A percentile compares a stretch with the other conserved stretches of the same genome.
These are phyloP conservation scores for Drosophila aldrichi DNA, from an alignment of 2,888 invertebrate species.

Conservation along the genomic window DNA sequence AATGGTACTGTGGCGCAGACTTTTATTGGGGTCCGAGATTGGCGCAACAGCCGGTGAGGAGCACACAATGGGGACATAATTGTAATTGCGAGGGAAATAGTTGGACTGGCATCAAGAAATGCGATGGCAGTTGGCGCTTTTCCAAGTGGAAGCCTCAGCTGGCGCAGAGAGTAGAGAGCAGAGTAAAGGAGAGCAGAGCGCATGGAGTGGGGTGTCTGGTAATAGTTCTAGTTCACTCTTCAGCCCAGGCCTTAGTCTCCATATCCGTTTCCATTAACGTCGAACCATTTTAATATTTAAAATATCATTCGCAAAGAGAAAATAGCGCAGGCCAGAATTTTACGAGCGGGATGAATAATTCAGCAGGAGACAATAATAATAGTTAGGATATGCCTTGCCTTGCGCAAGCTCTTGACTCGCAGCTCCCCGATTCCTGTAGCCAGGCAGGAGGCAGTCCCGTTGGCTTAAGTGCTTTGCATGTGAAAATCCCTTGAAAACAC, in stretches of 20 bases:
- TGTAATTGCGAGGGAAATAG: conserved; percentile 53
- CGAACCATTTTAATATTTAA: conserved; percentile 68
- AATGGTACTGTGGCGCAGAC: conserved; percentile 27
- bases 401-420: neutral
- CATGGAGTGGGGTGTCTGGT: neutral
- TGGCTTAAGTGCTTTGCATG: conserved; percentile 62
- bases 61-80: conserved; percentile 46
- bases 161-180: neutral
- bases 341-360: conserved; percentile 59
- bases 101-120: conserved; percentile 35
- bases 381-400: conserved; percentile 43
- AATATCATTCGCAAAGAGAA: conserved; percentile 55
- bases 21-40: conserved; percentile 50
- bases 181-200: neutral
- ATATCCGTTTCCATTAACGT: conserved; percentile 25
- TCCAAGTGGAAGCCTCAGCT: conserved; percentile 48
- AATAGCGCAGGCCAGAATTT: conserved; percentile 36
- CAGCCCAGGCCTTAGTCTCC: neutral
- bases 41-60: conserved; percentile 44
- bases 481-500: conserved; percentile 47
- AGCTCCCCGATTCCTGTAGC: neutral
- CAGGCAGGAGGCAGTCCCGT: conserved; percentile 8
- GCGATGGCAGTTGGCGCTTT: conserved; percentile 37
- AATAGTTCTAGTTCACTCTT: conserved; percentile 27
- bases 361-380: conserved; percentile 67